Base-by-base conservation (phyloP, 2,113 vertebrate genomes). In the Perca fluviatilis region DNA sequence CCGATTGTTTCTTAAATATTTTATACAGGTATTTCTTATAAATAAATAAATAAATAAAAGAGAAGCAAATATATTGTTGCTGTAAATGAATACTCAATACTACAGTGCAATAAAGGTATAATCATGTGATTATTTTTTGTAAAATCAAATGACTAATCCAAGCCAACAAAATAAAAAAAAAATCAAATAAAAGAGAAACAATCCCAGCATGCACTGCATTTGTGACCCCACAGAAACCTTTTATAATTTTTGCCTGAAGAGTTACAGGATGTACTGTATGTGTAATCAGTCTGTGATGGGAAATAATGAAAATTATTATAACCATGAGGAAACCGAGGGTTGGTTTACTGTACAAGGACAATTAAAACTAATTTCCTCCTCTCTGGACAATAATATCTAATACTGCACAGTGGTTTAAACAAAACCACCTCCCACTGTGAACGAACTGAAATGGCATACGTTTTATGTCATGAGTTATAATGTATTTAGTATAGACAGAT, bases 141-240 rank as follows among this genome's bases (percentile, higher is more conserved):
- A 36, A 67, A 74, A 74, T 60, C 0, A 25, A 56, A 69, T 30
- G 7, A 57, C 13, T 57, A 23, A 57, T 66, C 18, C 0, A 30
- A 46, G 21, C 1, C 18, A 36, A 36, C 19, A 53, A 69, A 49
- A 5, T 68, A 3, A 36, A 69, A 80, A 66, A 0, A 1, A 27
- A 69, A 80, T 61, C 10, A 57, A 25, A 0, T 19, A 5, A 73
- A 5, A 53, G 15, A 61, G 3, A 62, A 54, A 69, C 15, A 25
- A 36, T 72, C 58, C 74, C 72, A 80, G 36, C 58, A 64, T 83
- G 53, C 36, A 62, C 47, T 16, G 18, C 16, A 43, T 14, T 60
- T 27, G 1, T 47, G 18, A 74, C 53, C 67, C 43, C 21, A 30
- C 43, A 15, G 19, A 67, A 61, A 71, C 43, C 43, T 68, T 50